Conservation (phyloP, 2,797 vertebrate genomes). For the Myiothlypis coronata region DNA sequence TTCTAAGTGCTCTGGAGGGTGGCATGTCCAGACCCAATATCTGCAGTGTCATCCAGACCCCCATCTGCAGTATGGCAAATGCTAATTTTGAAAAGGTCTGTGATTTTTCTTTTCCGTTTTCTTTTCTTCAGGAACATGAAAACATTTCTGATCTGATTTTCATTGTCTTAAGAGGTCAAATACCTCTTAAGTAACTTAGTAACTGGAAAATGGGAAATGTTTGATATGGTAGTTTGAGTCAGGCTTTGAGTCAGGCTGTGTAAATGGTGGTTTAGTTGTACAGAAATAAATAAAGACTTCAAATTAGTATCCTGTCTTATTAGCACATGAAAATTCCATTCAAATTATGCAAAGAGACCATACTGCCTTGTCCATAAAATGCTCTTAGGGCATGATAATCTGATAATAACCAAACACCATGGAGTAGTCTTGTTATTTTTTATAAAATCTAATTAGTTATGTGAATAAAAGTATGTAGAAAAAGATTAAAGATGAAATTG, state of each 20-base stretch:
- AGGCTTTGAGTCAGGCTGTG: not conserved
- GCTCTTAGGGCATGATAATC: not conserved
- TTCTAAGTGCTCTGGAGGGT: not conserved
- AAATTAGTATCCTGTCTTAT: not conserved
- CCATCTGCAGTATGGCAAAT: not conserved
- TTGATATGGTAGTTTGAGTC: not conserved
- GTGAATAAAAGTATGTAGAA: not conserved
- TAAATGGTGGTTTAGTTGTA: not conserved
- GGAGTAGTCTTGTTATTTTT: not conserved
- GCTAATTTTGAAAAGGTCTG: not conserved
- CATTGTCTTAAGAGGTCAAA: not conserved
- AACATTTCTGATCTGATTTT: not conserved
- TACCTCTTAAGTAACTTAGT: not conserved
- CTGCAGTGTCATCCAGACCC: not conserved
- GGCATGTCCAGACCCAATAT: not conserved
- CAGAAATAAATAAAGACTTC: not conserved
- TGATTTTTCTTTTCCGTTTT: not conserved
- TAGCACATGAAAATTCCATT: not conserved
- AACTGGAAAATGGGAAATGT: not conserved
- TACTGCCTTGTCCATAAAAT: not conserved
- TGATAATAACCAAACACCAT: not conserved
- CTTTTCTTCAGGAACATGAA: not conserved
- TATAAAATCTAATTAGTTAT: not conserved
- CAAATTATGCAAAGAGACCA: not conserved
- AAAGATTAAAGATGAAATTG: not conserved